Evolutionary conservation across 2,888 invertebrate genomes (phyloP).

Genomic region (Acleris cristana): DNA sequence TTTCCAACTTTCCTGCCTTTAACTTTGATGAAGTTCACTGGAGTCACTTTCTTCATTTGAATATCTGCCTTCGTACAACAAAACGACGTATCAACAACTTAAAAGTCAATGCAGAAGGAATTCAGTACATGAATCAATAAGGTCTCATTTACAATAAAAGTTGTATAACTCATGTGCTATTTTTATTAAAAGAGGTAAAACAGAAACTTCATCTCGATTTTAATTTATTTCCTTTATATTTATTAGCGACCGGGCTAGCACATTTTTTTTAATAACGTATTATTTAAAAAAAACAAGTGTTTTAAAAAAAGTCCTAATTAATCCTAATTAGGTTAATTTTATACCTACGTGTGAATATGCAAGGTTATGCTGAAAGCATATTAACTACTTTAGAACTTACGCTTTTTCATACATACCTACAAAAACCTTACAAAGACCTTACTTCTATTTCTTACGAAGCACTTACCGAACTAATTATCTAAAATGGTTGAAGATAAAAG

Average conservation of each 20-base stretch:
- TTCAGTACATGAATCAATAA: too few relatives aligned
- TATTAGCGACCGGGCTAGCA: neutral
- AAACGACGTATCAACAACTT: too few relatives aligned
- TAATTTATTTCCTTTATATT: constrained; percentile 3
- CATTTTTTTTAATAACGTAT: neutral
- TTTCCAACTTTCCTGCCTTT: constrained; percentile 17
- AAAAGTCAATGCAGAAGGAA: too few relatives aligned
- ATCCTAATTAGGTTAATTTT: neutral
- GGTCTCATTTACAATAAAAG: too few relatives aligned
- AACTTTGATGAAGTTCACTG: constrained; percentile 24
- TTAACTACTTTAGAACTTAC: constrained; percentile 81
- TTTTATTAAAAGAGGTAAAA: too few relatives aligned
- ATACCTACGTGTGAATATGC: constrained; percentile 44
- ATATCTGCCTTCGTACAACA: constrained; percentile 2
- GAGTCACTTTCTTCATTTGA: constrained; percentile 25
- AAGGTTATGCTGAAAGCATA: constrained; percentile 60
- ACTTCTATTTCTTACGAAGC: constrained; percentile 1
- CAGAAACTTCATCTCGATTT: neutral
- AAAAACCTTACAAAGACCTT: constrained; percentile 20
- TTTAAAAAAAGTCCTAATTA: neutral
- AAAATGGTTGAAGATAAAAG: constrained; percentile 5
- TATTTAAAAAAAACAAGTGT: too few relatives aligned
- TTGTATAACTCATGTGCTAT: too few relatives aligned
- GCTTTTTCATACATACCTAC: constrained; percentile 60
- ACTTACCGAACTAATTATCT: neutral